Conservation (phyloP, 2,113 vertebrate species). For the Zapus hudsonius region DNA sequence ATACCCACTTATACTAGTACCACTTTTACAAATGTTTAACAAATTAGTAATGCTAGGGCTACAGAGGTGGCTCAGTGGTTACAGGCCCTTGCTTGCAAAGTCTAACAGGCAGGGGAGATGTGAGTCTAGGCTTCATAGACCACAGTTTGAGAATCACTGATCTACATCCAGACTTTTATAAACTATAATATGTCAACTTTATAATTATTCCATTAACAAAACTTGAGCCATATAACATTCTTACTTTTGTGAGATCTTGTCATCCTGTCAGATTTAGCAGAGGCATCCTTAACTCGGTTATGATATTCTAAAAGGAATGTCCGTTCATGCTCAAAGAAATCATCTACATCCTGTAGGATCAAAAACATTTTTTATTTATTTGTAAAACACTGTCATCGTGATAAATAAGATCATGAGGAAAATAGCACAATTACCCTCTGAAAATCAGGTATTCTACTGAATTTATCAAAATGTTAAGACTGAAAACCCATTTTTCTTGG, state of each 20-base stretch:
- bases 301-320: constrained; percentile 99
- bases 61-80: too few relatives aligned
- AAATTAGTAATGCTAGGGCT: background rate
- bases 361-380: constrained; percentile 51
- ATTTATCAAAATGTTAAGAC: background rate
- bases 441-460: background rate
- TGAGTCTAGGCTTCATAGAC: background rate
- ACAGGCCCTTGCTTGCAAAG: too few relatives aligned
- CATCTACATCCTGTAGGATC: constrained; percentile 94
- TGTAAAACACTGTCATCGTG: background rate
- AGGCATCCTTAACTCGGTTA: constrained; percentile 97
- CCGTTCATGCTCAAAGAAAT: constrained; percentile 99
- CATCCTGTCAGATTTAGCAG: constrained; percentile 97
- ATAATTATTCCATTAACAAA: constrained; percentile 34
- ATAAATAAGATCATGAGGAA: constrained; percentile 20
- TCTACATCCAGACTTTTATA: constrained; percentile 39
- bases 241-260: constrained; percentile 99
- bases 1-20: background rate
- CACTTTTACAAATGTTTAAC: background rate
- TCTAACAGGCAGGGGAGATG: background rate
- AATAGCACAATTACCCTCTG: background rate
- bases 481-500: constrained; percentile 5
- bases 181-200: constrained; percentile 11
- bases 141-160: constrained; percentile 1
- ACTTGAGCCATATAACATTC: constrained; percentile 67